Percentiles rank a stretch among this genome's conserved stretches.
Evolutionary conservation across 2,888 invertebrate genomes (phyloP).

Genomic region (Oscheius sp.): DNA sequence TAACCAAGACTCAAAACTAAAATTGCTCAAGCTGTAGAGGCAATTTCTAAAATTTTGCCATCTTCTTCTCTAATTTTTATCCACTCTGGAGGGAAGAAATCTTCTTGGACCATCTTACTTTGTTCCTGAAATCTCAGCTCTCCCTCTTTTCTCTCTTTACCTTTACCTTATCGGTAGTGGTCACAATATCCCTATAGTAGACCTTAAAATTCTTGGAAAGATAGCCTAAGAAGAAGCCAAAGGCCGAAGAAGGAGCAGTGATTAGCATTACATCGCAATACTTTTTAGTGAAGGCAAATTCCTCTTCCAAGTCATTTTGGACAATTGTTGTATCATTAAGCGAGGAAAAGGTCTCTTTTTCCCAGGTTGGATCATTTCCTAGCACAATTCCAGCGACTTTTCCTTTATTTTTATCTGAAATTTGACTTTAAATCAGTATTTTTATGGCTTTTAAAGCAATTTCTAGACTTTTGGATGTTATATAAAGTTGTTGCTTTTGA

Average conservation of each 20-base stretch:
- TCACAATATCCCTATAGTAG: constrained; percentile 30
- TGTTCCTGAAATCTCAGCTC: constrained; percentile 11
- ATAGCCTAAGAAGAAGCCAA: constrained; percentile 35
- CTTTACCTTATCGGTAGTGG: constrained; percentile 25
- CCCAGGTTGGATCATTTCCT: constrained; percentile 31
- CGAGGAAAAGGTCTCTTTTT: neutral
- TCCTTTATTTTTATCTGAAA: neutral
- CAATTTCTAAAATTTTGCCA: constrained; percentile 3
- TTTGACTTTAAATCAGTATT: neutral
- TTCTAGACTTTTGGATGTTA: no score
- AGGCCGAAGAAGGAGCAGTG: constrained; percentile 32
- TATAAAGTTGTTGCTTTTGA: no score
- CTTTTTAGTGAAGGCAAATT: constrained; percentile 23
- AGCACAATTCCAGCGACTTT: constrained; percentile 3
- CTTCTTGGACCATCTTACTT: constrained; percentile 22
- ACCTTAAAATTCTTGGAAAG: constrained; percentile 25
- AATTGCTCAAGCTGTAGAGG: no score
- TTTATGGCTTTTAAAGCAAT: no score
- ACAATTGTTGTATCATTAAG: neutral
- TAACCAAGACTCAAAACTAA: no score
- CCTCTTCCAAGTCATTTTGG: no score
- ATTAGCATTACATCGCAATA: constrained; percentile 26
- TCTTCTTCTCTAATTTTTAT: neutral
- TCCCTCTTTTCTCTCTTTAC: no score
- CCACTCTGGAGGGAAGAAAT: constrained; percentile 29